A percentile compares a stretch with the other conserved stretches of the same genome.
Conservation (phyloP, 2,113 vertebrate genomes). For the Corythornis vintsioides region DNA sequence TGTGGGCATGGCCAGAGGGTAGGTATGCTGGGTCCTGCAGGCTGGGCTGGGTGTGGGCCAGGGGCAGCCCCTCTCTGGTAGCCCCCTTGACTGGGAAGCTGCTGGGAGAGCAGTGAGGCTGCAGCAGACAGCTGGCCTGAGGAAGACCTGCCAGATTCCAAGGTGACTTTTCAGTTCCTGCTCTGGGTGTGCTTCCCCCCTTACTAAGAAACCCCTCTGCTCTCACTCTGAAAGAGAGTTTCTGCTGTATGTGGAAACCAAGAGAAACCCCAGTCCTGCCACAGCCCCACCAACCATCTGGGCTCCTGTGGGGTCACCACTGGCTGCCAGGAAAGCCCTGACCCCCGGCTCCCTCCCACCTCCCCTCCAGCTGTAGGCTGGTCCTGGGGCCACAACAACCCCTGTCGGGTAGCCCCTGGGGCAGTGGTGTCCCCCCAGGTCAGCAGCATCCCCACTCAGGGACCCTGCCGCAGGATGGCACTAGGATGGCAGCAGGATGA, state of each 20-base stretch:
- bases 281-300: rapidly evolving
- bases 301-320: not conserved
- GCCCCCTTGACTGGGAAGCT: not conserved
- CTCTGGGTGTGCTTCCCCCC: not conserved
- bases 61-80: not conserved
- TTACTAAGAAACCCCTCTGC: not conserved
- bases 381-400: not conserved
- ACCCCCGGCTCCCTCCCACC: rapidly evolving
- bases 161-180: not conserved
- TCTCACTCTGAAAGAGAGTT: not conserved
- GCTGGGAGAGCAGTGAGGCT: rapidly evolving
- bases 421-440: not conserved
- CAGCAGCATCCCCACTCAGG: not conserved
- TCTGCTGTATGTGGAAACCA: not conserved
- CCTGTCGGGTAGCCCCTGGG: not conserved
- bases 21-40: rapidly evolving
- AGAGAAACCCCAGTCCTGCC: not conserved
- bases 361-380: rapidly evolving
- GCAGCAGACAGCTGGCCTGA: rapidly evolving
- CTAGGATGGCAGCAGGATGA: no score
- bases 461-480: not conserved
- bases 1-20: rapidly evolving
- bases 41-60: not conserved
- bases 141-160: not conserved
- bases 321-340: not conserved